A percentile compares a stretch with the other conserved stretches of the same genome.
These are phyloP conservation scores for Lates japonicus DNA, from an alignment of 2,797 vertebrate species.

Conservation along the genomic window DNA sequence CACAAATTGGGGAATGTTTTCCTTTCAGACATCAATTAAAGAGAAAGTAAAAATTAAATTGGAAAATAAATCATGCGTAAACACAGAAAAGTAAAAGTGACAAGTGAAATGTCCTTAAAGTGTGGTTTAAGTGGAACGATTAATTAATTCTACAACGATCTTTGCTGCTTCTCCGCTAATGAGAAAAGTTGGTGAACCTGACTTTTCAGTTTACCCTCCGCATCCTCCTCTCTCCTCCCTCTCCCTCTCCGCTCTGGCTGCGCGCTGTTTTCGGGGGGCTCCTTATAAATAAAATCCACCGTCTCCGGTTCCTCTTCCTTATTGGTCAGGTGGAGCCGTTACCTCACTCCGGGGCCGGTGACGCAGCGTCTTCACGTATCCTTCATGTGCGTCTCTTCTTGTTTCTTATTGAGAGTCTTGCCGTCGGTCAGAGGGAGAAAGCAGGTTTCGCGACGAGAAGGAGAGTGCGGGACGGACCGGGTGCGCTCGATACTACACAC, in stretches of 20 bases:
- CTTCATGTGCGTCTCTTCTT: slow-evolving; percentile 96
- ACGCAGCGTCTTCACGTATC: slow-evolving; percentile 98
- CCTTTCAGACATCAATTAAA: neutral
- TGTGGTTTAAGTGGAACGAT: neutral
- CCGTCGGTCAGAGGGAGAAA: slow-evolving; percentile 54
- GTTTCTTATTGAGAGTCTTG: slow-evolving; percentile 86
- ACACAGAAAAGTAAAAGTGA: neutral
- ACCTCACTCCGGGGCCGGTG: slow-evolving; percentile 92
- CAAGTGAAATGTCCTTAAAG: neutral
- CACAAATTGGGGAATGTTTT: neutral
- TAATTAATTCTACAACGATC: neutral
- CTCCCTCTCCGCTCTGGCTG: slow-evolving; percentile 51
- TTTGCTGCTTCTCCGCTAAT: slow-evolving; percentile 12
- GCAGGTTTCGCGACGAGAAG: slow-evolving; percentile 29
- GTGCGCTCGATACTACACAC: slow-evolving; percentile 71
- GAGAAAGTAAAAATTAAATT: neutral
- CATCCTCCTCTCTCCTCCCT: slow-evolving; percentile 40
- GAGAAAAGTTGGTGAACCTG: slow-evolving; percentile 33
- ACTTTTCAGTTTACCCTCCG: slow-evolving; percentile 52
- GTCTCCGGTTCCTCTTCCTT: slow-evolving; percentile 82
- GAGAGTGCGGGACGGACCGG: slow-evolving; percentile 54
- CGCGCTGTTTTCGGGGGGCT: slow-evolving; percentile 41
- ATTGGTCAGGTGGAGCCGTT: slow-evolving; percentile 94
- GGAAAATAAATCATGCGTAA: neutral
- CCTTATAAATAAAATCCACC: slow-evolving; percentile 77